Evolutionary conservation across 2,797 vertebrate species (phyloP), one percentile per base, ranked within the genome.

Genomic region (Malurus leucopterus): DNA sequence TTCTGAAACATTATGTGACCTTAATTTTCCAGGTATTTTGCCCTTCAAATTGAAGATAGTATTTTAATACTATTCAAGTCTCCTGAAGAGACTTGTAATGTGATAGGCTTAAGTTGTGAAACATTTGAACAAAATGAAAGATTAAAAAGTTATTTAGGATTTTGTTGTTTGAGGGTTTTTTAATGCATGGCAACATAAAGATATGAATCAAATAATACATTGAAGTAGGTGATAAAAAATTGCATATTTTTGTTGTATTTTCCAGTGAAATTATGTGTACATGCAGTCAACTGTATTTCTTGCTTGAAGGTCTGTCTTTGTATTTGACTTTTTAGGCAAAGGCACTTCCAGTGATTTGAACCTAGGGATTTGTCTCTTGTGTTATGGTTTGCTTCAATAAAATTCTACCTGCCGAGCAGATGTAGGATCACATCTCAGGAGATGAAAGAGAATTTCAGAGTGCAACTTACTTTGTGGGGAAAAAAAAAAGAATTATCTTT

Each of bases 21-120:
- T 97, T 97, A 97, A 97, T 97, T 97, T 97, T 97, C 95, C 94
- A 97, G 89, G 89, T 96, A 95, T 96, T 96, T 97, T 96, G 92
- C 92, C 92, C 93, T 97, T 96, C 95, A 96, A 93, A 96, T 97
- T 95, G 93, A 95, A 95, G 91, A 91, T 79, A 93, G 86, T 93
- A 90, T 95, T 96, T 96, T 95, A 96, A 95, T 96, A 95, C 84
- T 93, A 89, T 95, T 96, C 95, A 95, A 94, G 90, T 87, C 92
- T 95, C 76, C 84, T 87, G 87, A 92, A 94, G 81, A 89, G 76
- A 62, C 69, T 90, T 96, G 77, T 92, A 95, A 92, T 96, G 93
- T 21, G 58, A 81, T 70, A 89, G 86, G 76, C 74, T 95, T 96
- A 94, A 93, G 91, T 88, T 93, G 77, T 90, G 91, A 96, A 96